phyloP scores from a whole-genome alignment of 2,797 vertebrate species.

The Enteromius viviparus region DNA sequence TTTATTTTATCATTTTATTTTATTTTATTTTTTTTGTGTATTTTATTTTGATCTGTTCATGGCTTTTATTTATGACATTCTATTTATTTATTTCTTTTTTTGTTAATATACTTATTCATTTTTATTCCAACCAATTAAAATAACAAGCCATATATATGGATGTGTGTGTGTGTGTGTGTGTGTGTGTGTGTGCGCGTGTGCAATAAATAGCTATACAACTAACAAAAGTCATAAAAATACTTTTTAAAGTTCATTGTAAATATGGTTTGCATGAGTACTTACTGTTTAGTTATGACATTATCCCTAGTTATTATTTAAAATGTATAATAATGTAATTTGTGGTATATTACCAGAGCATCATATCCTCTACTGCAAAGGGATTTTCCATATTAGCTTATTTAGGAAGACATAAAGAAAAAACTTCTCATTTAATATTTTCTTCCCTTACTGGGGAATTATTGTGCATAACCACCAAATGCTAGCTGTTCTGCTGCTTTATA shows the following conservation, averaged over 20 bases:
- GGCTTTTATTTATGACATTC: background rate
- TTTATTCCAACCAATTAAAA: background rate
- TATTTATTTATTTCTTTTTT: background rate
- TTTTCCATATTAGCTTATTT: background rate
- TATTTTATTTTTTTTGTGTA: too few species aligned
- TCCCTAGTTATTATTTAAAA: background rate
- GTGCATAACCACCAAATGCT: constrained; percentile 16
- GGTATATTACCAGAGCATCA: background rate
- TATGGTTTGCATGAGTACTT: background rate
- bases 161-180: too few species aligned
- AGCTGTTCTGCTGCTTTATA: constrained; percentile 15
- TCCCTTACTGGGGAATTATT: constrained; percentile 15
- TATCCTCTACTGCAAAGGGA: background rate
- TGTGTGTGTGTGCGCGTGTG: too few species aligned
- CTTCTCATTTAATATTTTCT: constrained; percentile 4
- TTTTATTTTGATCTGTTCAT: background rate
- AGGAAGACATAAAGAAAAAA: background rate
- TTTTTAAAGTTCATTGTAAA: background rate
- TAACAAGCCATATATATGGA: background rate
- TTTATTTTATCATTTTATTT: background rate
- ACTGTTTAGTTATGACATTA: background rate
- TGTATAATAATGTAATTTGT: background rate
- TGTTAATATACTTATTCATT: background rate
- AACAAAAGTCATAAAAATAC: background rate
- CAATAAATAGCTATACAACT: background rate